Conservation (phyloP, 2,888 invertebrate genomes). For the Agapostemon virescens region DNA sequence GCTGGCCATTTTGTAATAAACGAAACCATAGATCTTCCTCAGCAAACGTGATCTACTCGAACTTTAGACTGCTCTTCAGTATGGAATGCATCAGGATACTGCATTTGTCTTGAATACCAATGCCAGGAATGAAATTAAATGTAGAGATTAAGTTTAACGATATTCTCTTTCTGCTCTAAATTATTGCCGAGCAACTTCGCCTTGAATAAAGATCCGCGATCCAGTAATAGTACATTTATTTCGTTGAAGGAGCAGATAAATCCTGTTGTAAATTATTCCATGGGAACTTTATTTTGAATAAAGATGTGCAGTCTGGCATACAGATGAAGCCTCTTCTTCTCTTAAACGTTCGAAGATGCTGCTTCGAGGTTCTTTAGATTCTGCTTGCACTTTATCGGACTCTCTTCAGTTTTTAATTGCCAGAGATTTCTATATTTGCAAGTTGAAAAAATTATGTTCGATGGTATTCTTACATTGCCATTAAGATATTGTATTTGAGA, state of each 20-base stretch:
- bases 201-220: neutral
- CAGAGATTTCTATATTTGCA: too few relatives aligned
- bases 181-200: neutral
- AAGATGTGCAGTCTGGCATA: neutral
- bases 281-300: neutral
- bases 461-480: too few relatives aligned
- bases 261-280: neutral
- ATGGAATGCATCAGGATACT: neutral
- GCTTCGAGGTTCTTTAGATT: neutral
- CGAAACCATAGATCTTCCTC: too few relatives aligned
- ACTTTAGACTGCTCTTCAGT: neutral
- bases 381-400: neutral
- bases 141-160: neutral
- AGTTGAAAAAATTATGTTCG: too few relatives aligned
- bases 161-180: neutral
- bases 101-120: neutral
- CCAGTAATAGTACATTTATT: neutral
- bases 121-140: neutral
- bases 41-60: too few relatives aligned
- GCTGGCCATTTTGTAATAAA: too few relatives aligned
- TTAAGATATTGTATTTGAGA: too few relatives aligned
- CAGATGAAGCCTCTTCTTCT: neutral
- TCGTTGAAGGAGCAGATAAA: neutral
- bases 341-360: neutral
- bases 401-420: neutral